Base-by-base conservation (phyloP, 2,888 invertebrate species). In the Fragum sueziense region DNA sequence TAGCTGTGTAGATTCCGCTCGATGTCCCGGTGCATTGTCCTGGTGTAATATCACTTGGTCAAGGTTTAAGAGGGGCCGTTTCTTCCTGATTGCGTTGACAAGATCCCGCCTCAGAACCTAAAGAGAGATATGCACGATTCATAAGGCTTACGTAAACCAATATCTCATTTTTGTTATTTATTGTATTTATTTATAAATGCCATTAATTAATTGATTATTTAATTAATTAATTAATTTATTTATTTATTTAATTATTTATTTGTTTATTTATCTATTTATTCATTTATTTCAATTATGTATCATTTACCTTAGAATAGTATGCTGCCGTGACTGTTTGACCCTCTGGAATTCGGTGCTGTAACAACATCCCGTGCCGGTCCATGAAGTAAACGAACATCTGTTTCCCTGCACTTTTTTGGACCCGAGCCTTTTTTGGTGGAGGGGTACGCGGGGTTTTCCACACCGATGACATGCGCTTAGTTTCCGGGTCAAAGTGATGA, bases 351-450 rank as follows among this genome's bases (percentile, higher is more conserved):
- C 41, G 20, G 67, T 69, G 69, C 25, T 54, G 54, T 31, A 70
- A 25, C 4, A 70, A 4, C n/a, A 70, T 31, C 33, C 70, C 57
- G 20, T 57, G 70, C 25, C 70, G 29, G 25, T 70, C 70, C 33
- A 70, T 70, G 34, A 70, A 70, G 34, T 31, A 29, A 31, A 70
- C 52, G 72, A 29, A 59, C 62, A 72, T 72, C 2, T 47, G 25
- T 62, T 72, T 72, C 1, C 62, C 51, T 20, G 31, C 20, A 37
- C 47, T 29, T 29, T 62, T 57, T 57, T 20, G 1, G 0, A 41
- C 59, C n/a, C 34, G 22, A 27, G 71, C 71, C 37, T 59, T 71
- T 57, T 72, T 72, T n/a, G 72, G 72, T 7, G 72, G 47, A 61
- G 61, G 61, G 34, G 27, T 57, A 25, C 33, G n/a, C 20, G 41